Conservation (phyloP, 92 coral and sea anemone genomes). For the Siderastrea siderea region DNA sequence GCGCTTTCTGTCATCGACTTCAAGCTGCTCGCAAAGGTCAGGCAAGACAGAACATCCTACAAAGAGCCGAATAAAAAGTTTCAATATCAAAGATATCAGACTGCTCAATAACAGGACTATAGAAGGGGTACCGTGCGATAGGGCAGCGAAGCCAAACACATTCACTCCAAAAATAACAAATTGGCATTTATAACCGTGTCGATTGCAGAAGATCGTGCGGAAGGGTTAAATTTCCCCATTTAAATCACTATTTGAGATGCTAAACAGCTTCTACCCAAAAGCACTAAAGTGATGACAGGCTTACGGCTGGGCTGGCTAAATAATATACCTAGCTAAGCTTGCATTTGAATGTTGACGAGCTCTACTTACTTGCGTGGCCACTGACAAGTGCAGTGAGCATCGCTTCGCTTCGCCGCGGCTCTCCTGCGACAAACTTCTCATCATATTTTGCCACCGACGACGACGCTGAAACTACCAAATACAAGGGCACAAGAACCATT, state of each 20-base stretch:
- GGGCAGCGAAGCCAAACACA: not conserved
- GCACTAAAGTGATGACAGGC: conserved; percentile 13
- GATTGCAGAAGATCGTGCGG: conserved; percentile 8
- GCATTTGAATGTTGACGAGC: conserved; percentile 27
- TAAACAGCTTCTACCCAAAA: not conserved
- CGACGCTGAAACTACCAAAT: conserved; percentile 78
- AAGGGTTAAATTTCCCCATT: conserved; percentile 2
- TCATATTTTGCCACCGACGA: conserved; percentile 68
- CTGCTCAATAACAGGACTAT: not conserved
- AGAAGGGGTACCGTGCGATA: not conserved
- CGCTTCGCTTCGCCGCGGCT: conserved; percentile 61
- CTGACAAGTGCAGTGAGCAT: conserved; percentile 60
- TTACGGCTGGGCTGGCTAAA: not conserved
- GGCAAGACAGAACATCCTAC: conserved; percentile 75
- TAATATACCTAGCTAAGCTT: not conserved
- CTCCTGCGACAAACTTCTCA: conserved; percentile 57
- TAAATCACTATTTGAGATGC: not conserved
- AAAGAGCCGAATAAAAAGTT: conserved; percentile 37
- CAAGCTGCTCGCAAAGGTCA: conserved; percentile 73
- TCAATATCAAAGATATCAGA: conserved; percentile 26
- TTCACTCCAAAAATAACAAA: conserved; percentile 29
- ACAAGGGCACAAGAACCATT: conserved; percentile 85
- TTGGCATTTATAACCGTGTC: conserved; percentile 9
- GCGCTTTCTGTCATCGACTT: conserved; percentile 64
- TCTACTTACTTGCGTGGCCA: conserved; percentile 62